Percentiles rank a stretch among this genome's conserved stretches.
These are phyloP conservation scores for Bombyx mandarina DNA, from an alignment of 1,140 invertebrate species.

Conservation along the genomic window DNA sequence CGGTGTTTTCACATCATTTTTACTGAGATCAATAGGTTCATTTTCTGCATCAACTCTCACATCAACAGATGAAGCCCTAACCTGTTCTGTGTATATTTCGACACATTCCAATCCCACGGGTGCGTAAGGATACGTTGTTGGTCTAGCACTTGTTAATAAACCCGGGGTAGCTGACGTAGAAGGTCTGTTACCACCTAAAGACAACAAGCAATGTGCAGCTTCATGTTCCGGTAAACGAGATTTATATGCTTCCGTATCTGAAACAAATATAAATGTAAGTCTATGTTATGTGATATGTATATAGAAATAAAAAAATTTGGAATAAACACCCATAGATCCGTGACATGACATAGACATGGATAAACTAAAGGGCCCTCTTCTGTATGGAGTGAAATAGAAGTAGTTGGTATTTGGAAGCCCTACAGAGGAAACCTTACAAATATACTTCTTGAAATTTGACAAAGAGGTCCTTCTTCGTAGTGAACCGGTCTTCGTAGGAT, in stretches of 20 bases:
- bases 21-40: constrained; percentile 74
- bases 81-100: constrained; percentile 38
- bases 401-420: too few relatives aligned
- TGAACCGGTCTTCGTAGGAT: too few relatives aligned
- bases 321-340: too few relatives aligned
- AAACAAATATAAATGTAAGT: constrained; percentile 18
- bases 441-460: too few relatives aligned
- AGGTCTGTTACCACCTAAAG: constrained; percentile 72
- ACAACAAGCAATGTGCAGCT: constrained; percentile 88
- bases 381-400: too few relatives aligned
- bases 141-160: constrained; percentile 71
- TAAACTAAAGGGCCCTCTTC: too few relatives aligned
- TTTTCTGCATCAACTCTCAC: constrained; percentile 41
- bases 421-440: too few relatives aligned
- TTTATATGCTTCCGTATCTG: constrained; percentile 73
- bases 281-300: not conserved
- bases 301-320: constrained; percentile 3
- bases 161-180: constrained; percentile 67
- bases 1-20: constrained; percentile 50
- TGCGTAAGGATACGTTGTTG: constrained; percentile 76
- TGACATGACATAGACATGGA: too few relatives aligned
- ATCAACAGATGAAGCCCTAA: constrained; percentile 30
- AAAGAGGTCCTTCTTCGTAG: too few relatives aligned
- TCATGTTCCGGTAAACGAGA: constrained; percentile 84
- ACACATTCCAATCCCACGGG: constrained; percentile 45